Evolutionary conservation across 1,140 invertebrate species (phyloP).

Genomic region (Papilio xuthus): DNA sequence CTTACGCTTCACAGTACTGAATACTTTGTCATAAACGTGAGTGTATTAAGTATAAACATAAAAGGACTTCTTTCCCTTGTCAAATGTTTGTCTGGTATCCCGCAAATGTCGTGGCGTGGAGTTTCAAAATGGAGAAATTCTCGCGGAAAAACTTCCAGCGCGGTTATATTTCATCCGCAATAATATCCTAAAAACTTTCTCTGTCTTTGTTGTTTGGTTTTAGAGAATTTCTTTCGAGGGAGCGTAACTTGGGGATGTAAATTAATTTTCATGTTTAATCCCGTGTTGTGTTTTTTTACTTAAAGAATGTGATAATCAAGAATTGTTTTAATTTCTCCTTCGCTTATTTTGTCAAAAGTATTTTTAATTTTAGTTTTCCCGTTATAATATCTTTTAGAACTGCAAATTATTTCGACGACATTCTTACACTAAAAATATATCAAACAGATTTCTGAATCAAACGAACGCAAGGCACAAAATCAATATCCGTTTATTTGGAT

Average conservation of each 20-base stretch:
- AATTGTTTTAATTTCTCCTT: constrained; percentile 6
- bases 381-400: no score
- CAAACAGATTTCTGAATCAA: neutral
- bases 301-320: constrained; percentile 29
- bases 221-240: constrained; percentile 53
- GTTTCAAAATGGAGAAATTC: constrained; percentile 57
- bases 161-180: constrained; percentile 66
- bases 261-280: constrained; percentile 58
- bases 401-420: neutral
- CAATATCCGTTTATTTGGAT: constrained; percentile 43
- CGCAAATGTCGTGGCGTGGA: constrained; percentile 66
- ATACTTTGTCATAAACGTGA: constrained; percentile 36
- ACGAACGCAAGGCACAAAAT: constrained; percentile 23
- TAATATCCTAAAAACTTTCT: constrained; percentile 52
- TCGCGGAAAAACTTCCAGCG: constrained; percentile 61
- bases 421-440: neutral
- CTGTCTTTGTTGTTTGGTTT: constrained; percentile 71
- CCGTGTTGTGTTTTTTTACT: constrained; percentile 28
- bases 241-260: constrained; percentile 52
- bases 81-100: constrained; percentile 65
- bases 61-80: constrained; percentile 66
- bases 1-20: neutral
- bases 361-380: constrained; percentile 11
- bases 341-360: constrained; percentile 7
- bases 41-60: constrained; percentile 49